Conservation (phyloP, 2,113 vertebrate genomes). For the Cyphomyrus discorhynchus region DNA sequence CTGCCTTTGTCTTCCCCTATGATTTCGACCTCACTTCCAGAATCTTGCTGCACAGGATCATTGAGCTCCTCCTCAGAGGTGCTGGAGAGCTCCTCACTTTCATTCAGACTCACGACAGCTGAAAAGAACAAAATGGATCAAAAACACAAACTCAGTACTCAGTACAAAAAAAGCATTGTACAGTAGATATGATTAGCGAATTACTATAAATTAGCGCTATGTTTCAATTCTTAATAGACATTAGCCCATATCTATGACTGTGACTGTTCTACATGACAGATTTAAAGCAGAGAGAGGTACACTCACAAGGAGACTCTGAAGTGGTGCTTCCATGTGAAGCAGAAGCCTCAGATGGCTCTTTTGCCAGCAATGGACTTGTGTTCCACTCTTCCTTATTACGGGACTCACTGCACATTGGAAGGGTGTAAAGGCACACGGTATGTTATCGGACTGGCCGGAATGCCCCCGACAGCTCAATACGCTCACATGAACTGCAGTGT, state of each 20-base stretch:
- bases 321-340: constrained; percentile 49
- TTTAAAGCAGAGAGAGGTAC: not conserved
- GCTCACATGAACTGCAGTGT: not conserved
- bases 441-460: not conserved
- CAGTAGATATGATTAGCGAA: not conserved
- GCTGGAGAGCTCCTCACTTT: constrained; percentile 61
- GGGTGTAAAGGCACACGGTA: not conserved
- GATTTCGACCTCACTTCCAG: constrained; percentile 61
- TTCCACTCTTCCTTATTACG: constrained; percentile 25
- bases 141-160: not conserved
- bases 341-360: constrained; percentile 46
- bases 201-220: not conserved
- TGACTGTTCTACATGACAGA: not conserved
- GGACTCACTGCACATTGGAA: constrained; percentile 41
- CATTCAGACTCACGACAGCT: constrained; percentile 67
- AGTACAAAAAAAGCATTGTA: not conserved
- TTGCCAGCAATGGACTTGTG: constrained; percentile 17
- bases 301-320: constrained; percentile 61
- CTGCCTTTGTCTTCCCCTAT: constrained; percentile 62
- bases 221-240: not conserved
- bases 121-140: not conserved
- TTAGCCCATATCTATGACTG: not conserved
- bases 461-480: not conserved
- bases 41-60: constrained; percentile 39
- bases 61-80: constrained; percentile 44